A percentile compares a stretch with the other conserved stretches of the same genome.
phyloP scores from a whole-genome alignment of 2,113 vertebrate genomes.

The Rhabdomys dilectus region DNA sequence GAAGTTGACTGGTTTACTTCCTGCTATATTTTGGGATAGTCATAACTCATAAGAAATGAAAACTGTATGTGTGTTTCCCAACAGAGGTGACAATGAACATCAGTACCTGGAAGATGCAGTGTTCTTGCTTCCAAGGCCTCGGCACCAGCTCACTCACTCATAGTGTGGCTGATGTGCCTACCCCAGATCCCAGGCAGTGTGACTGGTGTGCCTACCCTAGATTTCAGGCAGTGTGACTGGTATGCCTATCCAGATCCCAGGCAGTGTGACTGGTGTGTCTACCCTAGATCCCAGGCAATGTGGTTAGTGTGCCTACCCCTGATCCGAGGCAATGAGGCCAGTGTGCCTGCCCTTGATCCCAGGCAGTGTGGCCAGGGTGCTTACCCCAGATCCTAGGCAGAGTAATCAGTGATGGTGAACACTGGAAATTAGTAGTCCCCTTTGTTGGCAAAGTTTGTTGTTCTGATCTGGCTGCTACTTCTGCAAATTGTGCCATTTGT shows the following conservation, averaged over 20 bases:
- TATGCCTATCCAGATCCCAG: too few species aligned
- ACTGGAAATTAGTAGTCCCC: neutral
- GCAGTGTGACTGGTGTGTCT: too few species aligned
- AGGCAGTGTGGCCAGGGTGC: neutral
- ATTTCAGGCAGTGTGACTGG: too few species aligned
- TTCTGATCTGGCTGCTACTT: neutral
- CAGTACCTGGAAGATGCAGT: neutral
- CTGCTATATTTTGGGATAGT: neutral
- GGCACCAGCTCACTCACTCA: too few species aligned
- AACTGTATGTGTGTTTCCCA: neutral
- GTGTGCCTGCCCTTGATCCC: too few species aligned
- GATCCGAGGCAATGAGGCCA: too few species aligned
- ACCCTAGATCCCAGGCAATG: neutral
- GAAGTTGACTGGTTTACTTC: neutral
- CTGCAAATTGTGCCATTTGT: neutral
- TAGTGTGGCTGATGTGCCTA: neutral
- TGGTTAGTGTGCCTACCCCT: neutral
- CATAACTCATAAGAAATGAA: neutral
- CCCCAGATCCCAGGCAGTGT: too few species aligned
- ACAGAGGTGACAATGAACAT: neutral
- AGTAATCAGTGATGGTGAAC: neutral
- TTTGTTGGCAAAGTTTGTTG: neutral
- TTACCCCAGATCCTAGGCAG: neutral
- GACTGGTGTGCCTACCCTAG: too few species aligned
- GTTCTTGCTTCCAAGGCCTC: neutral